Evolutionary conservation across 2,888 invertebrate species (phyloP).

Genomic region (Drosophila vallismaia): DNA sequence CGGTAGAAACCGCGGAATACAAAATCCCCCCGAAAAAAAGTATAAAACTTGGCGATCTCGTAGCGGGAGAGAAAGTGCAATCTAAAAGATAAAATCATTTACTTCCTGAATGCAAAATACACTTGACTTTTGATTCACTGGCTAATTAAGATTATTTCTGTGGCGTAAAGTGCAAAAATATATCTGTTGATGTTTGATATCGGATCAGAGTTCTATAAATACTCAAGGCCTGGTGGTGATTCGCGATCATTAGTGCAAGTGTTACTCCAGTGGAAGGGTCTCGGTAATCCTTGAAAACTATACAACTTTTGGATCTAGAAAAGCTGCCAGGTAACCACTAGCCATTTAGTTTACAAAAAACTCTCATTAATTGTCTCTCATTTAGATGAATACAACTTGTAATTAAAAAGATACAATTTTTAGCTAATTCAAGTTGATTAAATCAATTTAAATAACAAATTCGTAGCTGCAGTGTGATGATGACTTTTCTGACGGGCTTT

Average conservation of each 20-base stretch:
- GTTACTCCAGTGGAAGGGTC: constrained; percentile 7
- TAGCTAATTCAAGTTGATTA: constrained; percentile 31
- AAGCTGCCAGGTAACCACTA: not conserved
- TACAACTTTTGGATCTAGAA: too few species aligned
- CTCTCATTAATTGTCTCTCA: constrained; percentile 10
- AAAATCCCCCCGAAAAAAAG: constrained; percentile 9
- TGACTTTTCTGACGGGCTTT: not conserved
- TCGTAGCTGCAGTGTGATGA: constrained; percentile 4
- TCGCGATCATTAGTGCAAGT: constrained; percentile 33
- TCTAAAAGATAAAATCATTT: constrained; percentile 7
- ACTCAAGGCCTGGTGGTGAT: constrained; percentile 13
- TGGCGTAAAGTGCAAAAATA: constrained; percentile 7
- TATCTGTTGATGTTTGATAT: constrained; percentile 5
- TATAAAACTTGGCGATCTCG: constrained; percentile 11
- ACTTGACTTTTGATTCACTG: constrained; percentile 28
- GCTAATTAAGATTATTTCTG: constrained; percentile 27
- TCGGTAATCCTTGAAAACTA: not conserved
- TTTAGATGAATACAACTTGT: constrained; percentile 2
- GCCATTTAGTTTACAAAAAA: not conserved
- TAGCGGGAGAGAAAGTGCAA: constrained; percentile 39
- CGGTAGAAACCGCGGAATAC: constrained; percentile 59
- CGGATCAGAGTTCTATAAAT: constrained; percentile 16
- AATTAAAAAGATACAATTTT: constrained; percentile 18
- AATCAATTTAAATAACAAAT: constrained; percentile 42
- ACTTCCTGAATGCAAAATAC: constrained; percentile 29